Percentiles rank a stretch among this genome's conserved stretches.
Evolutionary conservation across 2,888 invertebrate genomes (phyloP).

Genomic region (Orthonychiurus folsomi): DNA sequence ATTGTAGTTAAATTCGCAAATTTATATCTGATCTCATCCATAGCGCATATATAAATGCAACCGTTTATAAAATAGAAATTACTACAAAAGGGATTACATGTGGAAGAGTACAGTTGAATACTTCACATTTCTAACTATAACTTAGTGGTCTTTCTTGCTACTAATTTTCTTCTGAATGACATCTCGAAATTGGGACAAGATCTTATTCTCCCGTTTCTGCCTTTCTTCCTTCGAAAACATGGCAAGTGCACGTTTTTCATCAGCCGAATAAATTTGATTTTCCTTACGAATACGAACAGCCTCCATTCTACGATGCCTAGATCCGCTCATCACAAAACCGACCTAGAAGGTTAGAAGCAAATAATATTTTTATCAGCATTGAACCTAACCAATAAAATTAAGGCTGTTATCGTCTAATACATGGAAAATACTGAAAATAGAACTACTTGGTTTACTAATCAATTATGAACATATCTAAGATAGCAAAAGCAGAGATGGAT

Average conservation of each 20-base stretch:
- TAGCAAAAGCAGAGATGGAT: too few species aligned
- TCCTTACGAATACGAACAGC: conserved; percentile 98
- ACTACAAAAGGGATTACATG: too few species aligned
- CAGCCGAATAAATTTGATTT: conserved; percentile 98
- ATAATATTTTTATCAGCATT: conserved; percentile 6
- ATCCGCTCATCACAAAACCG: conserved; percentile 40
- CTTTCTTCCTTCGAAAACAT: conserved; percentile 98
- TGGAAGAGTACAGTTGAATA: too few species aligned
- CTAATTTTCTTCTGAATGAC: conserved; percentile 68
- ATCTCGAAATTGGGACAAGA: conserved; percentile 86
- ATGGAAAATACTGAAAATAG: too few species aligned
- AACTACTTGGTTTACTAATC: too few species aligned
- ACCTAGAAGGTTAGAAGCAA: conserved; percentile 24
- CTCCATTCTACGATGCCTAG: conserved; percentile 93
- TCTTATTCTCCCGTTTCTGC: conserved; percentile 88
- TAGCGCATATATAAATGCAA: too few species aligned
- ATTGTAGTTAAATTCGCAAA: too few species aligned
- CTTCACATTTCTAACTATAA: too few species aligned
- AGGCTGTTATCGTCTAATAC: too few species aligned
- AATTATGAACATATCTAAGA: too few species aligned
- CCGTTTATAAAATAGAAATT: too few species aligned
- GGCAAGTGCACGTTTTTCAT: conserved; percentile 94
- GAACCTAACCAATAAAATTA: neutral
- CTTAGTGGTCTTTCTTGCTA: conserved; percentile 40
- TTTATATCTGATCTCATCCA: too few species aligned